These are phyloP conservation scores for Nudaria mundana DNA, from an alignment of 2,888 invertebrate species.

Conservation along the genomic window DNA sequence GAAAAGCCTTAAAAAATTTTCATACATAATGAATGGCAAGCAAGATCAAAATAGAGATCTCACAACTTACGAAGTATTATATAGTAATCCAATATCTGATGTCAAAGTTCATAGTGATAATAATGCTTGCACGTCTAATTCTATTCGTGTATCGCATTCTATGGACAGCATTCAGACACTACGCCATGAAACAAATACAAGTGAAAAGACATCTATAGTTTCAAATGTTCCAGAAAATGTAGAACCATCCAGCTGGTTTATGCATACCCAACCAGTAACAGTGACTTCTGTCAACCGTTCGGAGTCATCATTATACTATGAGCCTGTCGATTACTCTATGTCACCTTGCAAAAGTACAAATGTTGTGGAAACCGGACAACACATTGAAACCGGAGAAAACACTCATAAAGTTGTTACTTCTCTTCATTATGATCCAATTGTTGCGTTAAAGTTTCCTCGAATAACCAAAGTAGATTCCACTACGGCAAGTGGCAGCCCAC, in stretches of 20 bases:
- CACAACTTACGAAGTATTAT: neutral
- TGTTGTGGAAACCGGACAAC: neutral
- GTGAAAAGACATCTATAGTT: conserved; percentile 28
- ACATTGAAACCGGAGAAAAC: too few relatives aligned
- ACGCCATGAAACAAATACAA: conserved; percentile 34
- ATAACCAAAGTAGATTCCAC: neutral
- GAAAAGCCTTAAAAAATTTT: conserved; percentile 31
- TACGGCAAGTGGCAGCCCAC: conserved; percentile 2
- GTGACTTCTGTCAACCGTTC: conserved; percentile 25
- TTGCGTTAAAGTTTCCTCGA: neutral
- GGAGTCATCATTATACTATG: conserved; percentile 40
- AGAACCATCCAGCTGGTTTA: conserved; percentile 33
- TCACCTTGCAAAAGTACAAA: conserved; percentile 20
- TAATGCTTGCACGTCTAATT: conserved; percentile 28
- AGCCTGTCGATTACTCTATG: conserved; percentile 19
- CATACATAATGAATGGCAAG: conserved; percentile 49
- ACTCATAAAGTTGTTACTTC: neutral
- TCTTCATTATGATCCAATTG: conserved; percentile 1
- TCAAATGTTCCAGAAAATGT: conserved; percentile 25
- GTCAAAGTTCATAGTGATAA: conserved; percentile 3
- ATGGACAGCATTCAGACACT: conserved; percentile 22
- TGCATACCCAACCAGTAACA: conserved; percentile 23
- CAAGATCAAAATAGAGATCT: conserved; percentile 15
- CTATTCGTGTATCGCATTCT: conserved; percentile 41
- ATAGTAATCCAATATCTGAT: neutral